These are phyloP conservation scores for Tragelaphus scriptus DNA, from an alignment of 2,113 vertebrate species.

Conservation along the genomic window DNA sequence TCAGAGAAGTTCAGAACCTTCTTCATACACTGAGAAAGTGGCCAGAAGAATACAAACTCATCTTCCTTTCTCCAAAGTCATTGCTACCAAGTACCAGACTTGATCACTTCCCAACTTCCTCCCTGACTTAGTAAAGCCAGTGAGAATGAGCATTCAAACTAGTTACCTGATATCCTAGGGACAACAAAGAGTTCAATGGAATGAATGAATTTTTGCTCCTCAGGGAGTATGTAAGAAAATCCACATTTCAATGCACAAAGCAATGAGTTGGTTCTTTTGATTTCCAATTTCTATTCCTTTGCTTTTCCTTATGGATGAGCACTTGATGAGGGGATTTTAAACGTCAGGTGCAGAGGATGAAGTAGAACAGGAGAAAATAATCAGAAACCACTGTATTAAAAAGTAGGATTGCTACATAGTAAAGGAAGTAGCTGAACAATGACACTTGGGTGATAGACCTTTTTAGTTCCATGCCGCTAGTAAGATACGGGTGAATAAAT, in stretches of 20 bases:
- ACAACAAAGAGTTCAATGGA: neutral
- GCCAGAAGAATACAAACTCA: neutral
- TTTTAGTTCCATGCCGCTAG: neutral
- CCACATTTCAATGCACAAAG: neutral
- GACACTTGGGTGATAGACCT: neutral
- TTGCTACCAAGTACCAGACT: neutral
- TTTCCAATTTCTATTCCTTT: too few species aligned
- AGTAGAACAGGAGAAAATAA: conserved; percentile 37
- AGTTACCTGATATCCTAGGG: too few species aligned
- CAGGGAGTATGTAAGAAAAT: neutral
- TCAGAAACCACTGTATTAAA: conserved; percentile 59
- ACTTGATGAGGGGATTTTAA: neutral
- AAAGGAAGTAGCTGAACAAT: neutral
- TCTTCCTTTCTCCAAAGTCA: neutral
- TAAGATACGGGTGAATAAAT: neutral
- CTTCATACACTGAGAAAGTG: rapidly evolving
- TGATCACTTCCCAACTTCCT: neutral
- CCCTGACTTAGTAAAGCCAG: neutral
- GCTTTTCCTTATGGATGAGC: neutral
- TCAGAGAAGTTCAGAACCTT: neutral
- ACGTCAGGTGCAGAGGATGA: neutral
- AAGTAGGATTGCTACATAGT: conserved; percentile 14
- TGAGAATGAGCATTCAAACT: neutral
- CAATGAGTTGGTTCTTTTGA: neutral
- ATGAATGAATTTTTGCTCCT: neutral